Conservation (phyloP, 2,113 vertebrate genomes). For the Petrocephalus zakoni region DNA sequence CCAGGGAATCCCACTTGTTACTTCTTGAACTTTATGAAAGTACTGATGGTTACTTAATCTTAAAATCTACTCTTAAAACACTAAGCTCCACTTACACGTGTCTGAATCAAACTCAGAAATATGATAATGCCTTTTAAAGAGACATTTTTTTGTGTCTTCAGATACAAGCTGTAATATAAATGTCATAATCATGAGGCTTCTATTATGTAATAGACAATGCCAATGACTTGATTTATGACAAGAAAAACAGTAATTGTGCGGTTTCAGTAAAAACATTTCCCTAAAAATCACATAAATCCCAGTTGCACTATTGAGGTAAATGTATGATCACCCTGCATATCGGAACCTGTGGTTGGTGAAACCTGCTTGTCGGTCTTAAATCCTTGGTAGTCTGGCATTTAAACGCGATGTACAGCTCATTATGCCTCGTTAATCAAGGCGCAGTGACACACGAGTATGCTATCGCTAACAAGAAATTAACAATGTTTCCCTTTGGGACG, state of each 20-base stretch:
- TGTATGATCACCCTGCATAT: not conserved
- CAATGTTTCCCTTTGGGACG: constrained; percentile 3
- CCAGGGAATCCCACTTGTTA: not conserved
- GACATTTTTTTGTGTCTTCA: not conserved
- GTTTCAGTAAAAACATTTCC: not conserved
- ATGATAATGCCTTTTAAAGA: not conserved
- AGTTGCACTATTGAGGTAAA: not conserved
- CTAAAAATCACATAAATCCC: not conserved
- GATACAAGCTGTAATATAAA: not conserved
- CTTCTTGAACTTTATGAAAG: not conserved
- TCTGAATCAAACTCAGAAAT: not conserved
- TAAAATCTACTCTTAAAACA: not conserved
- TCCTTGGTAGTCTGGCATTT: not conserved
- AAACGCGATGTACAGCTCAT: not conserved
- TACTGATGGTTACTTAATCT: not conserved
- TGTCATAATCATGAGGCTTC: not conserved
- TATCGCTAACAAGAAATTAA: constrained; percentile 30
- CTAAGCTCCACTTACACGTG: not conserved
- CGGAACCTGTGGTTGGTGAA: not conserved
- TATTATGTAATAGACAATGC: not conserved
- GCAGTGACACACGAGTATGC: constrained; percentile 25
- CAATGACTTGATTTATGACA: not conserved
- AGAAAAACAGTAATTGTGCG: not conserved
- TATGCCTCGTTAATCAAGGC: constrained; percentile 34
- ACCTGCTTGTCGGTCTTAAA: not conserved